These are phyloP conservation scores for Hirudo medicinalis DNA, from an alignment of 1,140 invertebrate species.

Conservation along the genomic window DNA sequence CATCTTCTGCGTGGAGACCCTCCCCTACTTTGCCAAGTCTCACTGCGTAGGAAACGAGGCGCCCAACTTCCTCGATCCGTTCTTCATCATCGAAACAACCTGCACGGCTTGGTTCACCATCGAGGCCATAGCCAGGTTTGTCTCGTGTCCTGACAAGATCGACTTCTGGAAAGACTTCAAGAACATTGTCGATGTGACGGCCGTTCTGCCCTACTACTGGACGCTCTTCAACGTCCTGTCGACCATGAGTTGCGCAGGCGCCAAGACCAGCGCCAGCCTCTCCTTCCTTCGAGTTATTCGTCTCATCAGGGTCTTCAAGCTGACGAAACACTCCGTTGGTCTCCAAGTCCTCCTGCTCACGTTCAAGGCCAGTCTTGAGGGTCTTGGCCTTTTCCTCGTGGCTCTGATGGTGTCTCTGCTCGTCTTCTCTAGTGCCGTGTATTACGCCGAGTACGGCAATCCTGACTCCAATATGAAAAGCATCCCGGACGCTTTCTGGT, in stretches of 20 bases:
- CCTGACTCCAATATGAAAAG: slow-evolving; percentile 46
- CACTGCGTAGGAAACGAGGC: slow-evolving; percentile 29
- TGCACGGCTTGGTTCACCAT: slow-evolving; percentile 46
- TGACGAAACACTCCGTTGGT: slow-evolving; percentile 44
- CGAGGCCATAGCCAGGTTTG: slow-evolving; percentile 41
- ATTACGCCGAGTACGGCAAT: slow-evolving; percentile 37
- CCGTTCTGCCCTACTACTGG: slow-evolving; percentile 44
- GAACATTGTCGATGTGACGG: slow-evolving; percentile 45
- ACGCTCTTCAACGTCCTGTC: slow-evolving; percentile 38
- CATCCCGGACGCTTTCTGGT: slow-evolving; percentile 92
- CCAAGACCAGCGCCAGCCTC: slow-evolving; percentile 35
- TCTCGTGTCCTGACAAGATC: slow-evolving; percentile 40
- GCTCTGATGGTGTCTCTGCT: slow-evolving; percentile 37
- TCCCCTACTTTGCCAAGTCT: slow-evolving; percentile 27
- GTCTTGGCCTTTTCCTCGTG: slow-evolving; percentile 37
- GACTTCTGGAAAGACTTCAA: slow-evolving; percentile 44
- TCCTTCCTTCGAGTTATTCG: slow-evolving; percentile 39
- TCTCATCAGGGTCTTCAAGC: slow-evolving; percentile 39
- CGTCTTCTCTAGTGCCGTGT: slow-evolving; percentile 40
- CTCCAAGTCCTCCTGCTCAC: slow-evolving; percentile 44
- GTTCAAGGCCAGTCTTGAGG: slow-evolving; percentile 40
- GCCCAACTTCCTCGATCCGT: slow-evolving; percentile 33
- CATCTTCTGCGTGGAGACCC: slow-evolving; percentile 39
- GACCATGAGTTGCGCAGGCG: slow-evolving; percentile 37
- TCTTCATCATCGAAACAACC: slow-evolving; percentile 38